These are phyloP conservation scores for Trichogramma evanescens DNA, from an alignment of 2,888 invertebrate genomes.

Conservation along the genomic window DNA sequence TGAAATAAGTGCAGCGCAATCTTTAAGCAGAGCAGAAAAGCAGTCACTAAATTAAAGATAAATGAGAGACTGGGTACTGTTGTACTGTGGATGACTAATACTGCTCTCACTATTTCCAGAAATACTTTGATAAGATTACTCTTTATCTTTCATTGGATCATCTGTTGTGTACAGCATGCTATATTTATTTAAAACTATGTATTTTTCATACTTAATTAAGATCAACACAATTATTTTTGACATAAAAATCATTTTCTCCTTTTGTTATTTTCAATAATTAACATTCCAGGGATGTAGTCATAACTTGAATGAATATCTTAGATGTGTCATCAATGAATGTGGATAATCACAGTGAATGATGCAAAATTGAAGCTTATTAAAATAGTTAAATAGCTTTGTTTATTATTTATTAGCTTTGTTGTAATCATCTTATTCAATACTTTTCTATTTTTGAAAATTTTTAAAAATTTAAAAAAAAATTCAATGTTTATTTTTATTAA, in stretches of 20 bases:
- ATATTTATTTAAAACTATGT: slow-evolving; percentile 1
- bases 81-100: slow-evolving; percentile 11
- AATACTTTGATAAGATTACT: slow-evolving; percentile 20
- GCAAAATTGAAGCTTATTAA: neutral
- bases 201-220: slow-evolving; percentile 11
- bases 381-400: neutral
- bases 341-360: neutral
- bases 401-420: neutral
- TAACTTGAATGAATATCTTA: neutral
- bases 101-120: slow-evolving; percentile 6
- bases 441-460: neutral
- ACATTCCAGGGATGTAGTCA: neutral
- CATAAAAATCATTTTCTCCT: slow-evolving; percentile 16
- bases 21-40: neutral
- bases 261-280: slow-evolving; percentile 12
- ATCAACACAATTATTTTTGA: slow-evolving; percentile 8
- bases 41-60: slow-evolving; percentile 3
- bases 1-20: neutral
- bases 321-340: neutral
- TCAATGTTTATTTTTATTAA: neutral
- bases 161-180: slow-evolving; percentile 8
- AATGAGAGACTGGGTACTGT: slow-evolving; percentile 4
- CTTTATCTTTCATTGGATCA: slow-evolving; percentile 16
- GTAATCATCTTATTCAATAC: neutral
- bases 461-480: neutral